Conservation (phyloP, 2,113 vertebrate species). For the Riparia riparia region DNA sequence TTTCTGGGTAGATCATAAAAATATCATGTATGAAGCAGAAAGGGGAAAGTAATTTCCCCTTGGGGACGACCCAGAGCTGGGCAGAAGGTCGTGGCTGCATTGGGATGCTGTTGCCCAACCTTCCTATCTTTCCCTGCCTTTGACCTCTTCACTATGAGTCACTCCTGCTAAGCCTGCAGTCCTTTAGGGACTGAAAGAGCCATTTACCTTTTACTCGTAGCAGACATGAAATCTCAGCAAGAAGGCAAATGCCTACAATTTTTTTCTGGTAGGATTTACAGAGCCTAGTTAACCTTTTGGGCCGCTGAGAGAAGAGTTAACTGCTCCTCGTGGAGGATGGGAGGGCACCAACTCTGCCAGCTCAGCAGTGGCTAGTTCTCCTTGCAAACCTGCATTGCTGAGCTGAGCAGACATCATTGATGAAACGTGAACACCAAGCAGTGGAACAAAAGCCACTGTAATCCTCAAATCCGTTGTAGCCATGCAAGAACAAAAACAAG, state of each 20-base stretch:
- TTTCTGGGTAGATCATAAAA: background rate
- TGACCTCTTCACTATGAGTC: background rate
- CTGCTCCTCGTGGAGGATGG: background rate
- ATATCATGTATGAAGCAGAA: fast-evolving
- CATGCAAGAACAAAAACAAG: conserved; percentile 3
- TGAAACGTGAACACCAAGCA: background rate
- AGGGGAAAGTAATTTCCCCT: background rate
- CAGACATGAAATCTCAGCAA: background rate
- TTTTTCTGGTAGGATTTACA: conserved; percentile 11
- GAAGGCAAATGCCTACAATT: background rate
- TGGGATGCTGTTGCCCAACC: background rate
- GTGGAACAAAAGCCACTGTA: background rate
- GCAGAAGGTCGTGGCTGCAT: background rate
- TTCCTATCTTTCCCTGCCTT: background rate
- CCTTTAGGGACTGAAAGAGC: background rate
- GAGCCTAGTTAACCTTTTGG: background rate
- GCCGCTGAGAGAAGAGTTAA: background rate
- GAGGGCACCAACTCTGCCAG: conserved; percentile 36
- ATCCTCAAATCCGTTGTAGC: background rate
- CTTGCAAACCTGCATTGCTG: conserved; percentile 26
- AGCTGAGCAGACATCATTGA: background rate
- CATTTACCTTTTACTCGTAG: background rate
- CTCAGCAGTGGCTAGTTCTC: conserved; percentile 19
- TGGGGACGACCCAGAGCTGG: background rate
- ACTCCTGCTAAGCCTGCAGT: background rate